Base-by-base conservation (phyloP, 2,888 invertebrate genomes). In the Lasioglossum villosulum region DNA sequence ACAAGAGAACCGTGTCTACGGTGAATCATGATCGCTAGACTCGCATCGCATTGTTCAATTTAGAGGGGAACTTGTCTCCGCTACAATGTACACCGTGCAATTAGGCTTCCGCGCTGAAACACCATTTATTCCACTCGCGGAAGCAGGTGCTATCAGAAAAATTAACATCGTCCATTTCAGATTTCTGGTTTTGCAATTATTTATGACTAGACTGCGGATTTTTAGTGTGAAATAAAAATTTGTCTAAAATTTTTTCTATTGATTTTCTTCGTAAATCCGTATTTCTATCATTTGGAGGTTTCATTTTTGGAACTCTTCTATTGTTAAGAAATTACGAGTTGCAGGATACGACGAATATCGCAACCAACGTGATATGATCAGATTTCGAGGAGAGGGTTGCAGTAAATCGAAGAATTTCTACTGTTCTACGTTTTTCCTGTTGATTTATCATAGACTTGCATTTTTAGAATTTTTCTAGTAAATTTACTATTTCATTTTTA, bases 21-120 rank as follows among this genome's bases (percentile, higher is more conserved):
- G 37, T 76, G 70, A 34, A 76, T 37, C 63, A 45, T 30, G 59
- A 71, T 37, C 66, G 34, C n/a, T 16, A 37, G 56, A 56, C 68
- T 34, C 27, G 52, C 70, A 74, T 59, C 39, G 37, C 48, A 48
- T 71, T 81, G 75, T 75, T 83, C 63, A 27, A 72, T 71, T 45
- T 71, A 16, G 8, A 37, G 10, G 34, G n/a, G 37, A 4, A 12
- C 68, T 68, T 10, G 37, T 34, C 23, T 23, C 23, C 16, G 23
- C 8, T 0, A 2, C 23, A 37, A 68, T 37, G 10, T 68, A 23
- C 2, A 39, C 23, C 8, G 34, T 37, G 37, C 19, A 23, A 37
- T 37, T 23, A 66, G 23, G 19, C 37, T 37, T n/a, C 37, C 19
- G 34, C 23, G 12, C 3, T 12, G 19, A 68, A 1, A 23, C 37